Evolutionary conservation across 2,888 invertebrate genomes (phyloP), one percentile per base, ranked within the genome.

Genomic region (Drosophila affinis): DNA sequence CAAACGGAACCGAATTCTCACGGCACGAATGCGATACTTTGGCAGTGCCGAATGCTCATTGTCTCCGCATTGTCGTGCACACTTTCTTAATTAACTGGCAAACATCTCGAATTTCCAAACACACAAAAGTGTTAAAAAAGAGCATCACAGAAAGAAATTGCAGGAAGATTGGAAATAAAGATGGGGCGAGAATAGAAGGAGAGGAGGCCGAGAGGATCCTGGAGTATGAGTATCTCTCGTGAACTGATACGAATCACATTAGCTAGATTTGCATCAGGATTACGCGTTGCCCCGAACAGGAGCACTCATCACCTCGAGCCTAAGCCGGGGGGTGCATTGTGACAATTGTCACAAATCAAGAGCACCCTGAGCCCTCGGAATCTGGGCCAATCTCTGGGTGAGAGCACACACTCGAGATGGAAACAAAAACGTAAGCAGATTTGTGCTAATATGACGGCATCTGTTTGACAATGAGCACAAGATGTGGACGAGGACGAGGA

Each of bases 361-460:
- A 84, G 72, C 72, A 70, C 52, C 62, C 62, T 47, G 51, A 49
- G 51, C 67, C 63, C 53, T 59, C 62, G 54, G 55, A 64, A 85
- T 85, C 72, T 79, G 56, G 84, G 72, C 60, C 79, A 86, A 79
- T 62, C 74, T 77, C 58, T 69, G 70, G 39, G 39, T 39, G 39
- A 39, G 60, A 29, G 29, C 29, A 29, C 59, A 59, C 71, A 76
- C 89, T 83, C 85, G 83, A 89, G 67, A 62, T 46, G 64, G 55
- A 75, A 83, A 77, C 67, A 67, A 90, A 82, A 77, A 76, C 77
- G 75, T 84, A 88, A 87, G 89, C 80, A 89, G 86, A 87, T 87
- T 86, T 87, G 80, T 75, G 72, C 78, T 87, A 86, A 85, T 87
- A 88, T 88, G 89, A 84, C 82, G 89, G 85, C 85, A 86, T 88